phyloP scores from a whole-genome alignment of 2,113 vertebrate genomes.

The Corythornis cristatus region DNA sequence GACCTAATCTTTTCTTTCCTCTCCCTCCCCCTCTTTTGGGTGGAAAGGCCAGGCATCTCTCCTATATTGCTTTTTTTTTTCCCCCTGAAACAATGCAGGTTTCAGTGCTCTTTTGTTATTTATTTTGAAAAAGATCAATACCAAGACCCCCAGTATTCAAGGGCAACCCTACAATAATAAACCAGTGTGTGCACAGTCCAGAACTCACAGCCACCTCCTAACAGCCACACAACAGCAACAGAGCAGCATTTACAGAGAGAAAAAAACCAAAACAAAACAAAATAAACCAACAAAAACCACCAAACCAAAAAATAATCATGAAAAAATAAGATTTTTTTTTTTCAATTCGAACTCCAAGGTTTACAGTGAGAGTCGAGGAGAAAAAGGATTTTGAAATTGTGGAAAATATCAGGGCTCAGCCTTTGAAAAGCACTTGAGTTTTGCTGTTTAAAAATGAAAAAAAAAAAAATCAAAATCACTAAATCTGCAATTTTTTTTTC shows the following conservation, averaged over 20 bases:
- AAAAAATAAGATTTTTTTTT: constrained; percentile 47
- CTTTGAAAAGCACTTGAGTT: constrained; percentile 57
- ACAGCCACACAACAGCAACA: constrained; percentile 11
- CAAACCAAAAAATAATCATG: not conserved
- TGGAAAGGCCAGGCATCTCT: constrained; percentile 54
- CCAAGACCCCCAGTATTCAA: constrained; percentile 69
- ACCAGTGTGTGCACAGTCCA: constrained; percentile 51
- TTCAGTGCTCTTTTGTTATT: constrained; percentile 67
- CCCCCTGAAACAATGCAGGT: constrained; percentile 17
- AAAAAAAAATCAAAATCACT: constrained; percentile 61
- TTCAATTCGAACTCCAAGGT: constrained; percentile 36
- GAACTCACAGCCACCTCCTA: constrained; percentile 35
- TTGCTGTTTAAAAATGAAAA: not conserved
- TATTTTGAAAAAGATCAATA: constrained; percentile 69
- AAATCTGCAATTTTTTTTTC: constrained; percentile 74
- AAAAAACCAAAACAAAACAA: not conserved
- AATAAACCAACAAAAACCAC: not conserved
- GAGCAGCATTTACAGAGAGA: not conserved
- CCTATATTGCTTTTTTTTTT: constrained; percentile 41
- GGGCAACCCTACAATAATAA: constrained; percentile 75
- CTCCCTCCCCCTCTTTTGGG: constrained; percentile 58
- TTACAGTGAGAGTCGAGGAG: not conserved
- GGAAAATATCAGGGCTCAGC: constrained; percentile 29
- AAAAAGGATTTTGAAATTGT: constrained; percentile 58
- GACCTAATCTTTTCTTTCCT: constrained; percentile 61